Evolutionary conservation across 2,888 invertebrate species (phyloP), one percentile per base, ranked within the genome.

Genomic region (Macaria notata): DNA sequence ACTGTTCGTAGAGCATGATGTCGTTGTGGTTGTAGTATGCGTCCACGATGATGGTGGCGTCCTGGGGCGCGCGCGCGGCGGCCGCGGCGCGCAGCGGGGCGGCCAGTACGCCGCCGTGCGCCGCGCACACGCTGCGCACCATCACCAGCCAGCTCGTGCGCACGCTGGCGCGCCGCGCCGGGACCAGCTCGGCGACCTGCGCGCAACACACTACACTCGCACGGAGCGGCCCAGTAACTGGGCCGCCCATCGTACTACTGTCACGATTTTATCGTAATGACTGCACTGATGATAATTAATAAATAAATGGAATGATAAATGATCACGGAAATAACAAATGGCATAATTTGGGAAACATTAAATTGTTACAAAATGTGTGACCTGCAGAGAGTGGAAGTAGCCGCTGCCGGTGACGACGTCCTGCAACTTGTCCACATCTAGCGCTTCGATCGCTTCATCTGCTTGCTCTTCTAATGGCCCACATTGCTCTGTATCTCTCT

Each of bases 1-100:
- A 92, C 92, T 73, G 83, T 42, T 93, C 92, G 54, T 85, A 88
- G 9, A 92, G 79, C 69, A 92, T 79, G 49, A 79, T 66, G 9
- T 83, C 73, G 57, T 85, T 84, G 64, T 83, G 73, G 0, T 53
- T 46, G 71, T 83, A 84, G 71, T 83, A 82, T 3, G 71, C 66
- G 68, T 78, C 63, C 61, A 85, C 65, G 56, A 92, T 56, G 46
- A 79, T 71, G 50, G 83, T 86, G 4, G 88, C 64, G 57, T 76
- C 70, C 64, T 56, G 54, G 29, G 45, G 44, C 42, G 7, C 44
- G 33, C 33, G 31, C n/a, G 44, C 46, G 50, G 47, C 41, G 47
- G 60, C 49, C 44, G 46, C 63, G 51, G 43, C 61, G 47, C 44
- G 48, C 4, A 0, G 7, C 9, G 1, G 48, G 47, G 47, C 9